Conservation (phyloP, 2,888 invertebrate genomes). For the Noctua pronuba region DNA sequence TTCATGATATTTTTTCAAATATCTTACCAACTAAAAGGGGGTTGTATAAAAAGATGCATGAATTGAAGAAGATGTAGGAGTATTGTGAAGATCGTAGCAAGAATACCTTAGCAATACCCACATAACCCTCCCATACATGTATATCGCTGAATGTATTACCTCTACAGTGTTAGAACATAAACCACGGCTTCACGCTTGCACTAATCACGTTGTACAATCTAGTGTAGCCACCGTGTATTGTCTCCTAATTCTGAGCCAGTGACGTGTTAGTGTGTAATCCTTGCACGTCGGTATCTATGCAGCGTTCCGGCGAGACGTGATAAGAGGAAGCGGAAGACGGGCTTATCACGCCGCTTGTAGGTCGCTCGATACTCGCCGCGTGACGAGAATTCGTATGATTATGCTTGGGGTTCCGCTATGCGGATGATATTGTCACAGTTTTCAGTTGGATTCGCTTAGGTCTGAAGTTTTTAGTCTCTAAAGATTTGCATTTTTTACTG, state of each 20-base stretch:
- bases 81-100: neutral
- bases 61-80: neutral
- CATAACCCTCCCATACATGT: neutral
- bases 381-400: slow-evolving; percentile 75
- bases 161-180: slow-evolving; percentile 1
- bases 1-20: neutral
- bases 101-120: neutral
- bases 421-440: neutral
- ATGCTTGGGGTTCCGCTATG: slow-evolving; percentile 15
- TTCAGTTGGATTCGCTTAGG: neutral
- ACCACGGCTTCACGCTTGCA: slow-evolving; percentile 14
- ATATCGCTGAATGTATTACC: slow-evolving; percentile 10
- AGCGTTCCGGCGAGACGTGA: slow-evolving; percentile 58
- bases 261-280: slow-evolving; percentile 44
- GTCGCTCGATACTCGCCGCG: slow-evolving; percentile 83
- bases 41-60: slow-evolving; percentile 1
- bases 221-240: slow-evolving; percentile 24
- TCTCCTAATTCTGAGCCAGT: slow-evolving; percentile 12
- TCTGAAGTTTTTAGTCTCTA: neutral
- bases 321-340: slow-evolving; percentile 57
- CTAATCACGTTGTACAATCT: slow-evolving; percentile 43
- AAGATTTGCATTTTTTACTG: neutral
- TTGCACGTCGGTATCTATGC: slow-evolving; percentile 26
- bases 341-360: slow-evolving; percentile 76
- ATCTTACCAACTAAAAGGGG: neutral